phyloP scores from a whole-genome alignment of 2,888 invertebrate species.

The Seira sanloemensis region DNA sequence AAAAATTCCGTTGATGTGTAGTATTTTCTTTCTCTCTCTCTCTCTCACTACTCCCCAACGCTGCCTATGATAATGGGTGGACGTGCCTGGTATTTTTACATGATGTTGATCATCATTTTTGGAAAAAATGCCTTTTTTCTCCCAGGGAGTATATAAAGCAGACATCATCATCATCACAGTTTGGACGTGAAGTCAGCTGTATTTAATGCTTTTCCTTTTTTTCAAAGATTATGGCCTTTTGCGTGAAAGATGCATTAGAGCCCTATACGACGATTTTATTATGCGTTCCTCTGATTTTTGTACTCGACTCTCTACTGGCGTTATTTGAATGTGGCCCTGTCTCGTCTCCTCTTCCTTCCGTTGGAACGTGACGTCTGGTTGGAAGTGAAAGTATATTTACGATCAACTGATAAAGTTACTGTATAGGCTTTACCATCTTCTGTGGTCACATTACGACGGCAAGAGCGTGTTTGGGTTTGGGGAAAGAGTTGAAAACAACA shows the following conservation, averaged over 20 bases:
- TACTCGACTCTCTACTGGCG: background rate
- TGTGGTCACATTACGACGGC: background rate
- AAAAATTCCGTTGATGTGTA: too few relatives aligned
- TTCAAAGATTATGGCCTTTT: slow-evolving; percentile 10
- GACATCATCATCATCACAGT: background rate
- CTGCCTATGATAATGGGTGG: background rate
- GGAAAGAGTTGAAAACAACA: background rate
- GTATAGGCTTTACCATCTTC: background rate
- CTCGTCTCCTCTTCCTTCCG: background rate
- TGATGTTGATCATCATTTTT: background rate
- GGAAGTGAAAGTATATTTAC: background rate
- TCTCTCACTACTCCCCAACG: background rate
- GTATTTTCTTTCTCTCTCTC: too few relatives aligned
- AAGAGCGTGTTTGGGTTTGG: background rate
- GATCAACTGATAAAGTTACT: background rate
- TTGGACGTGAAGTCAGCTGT: background rate
- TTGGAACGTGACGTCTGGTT: background rate
- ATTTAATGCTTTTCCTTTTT: background rate
- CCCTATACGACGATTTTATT: background rate
- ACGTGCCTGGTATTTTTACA: background rate
- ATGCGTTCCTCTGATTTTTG: background rate
- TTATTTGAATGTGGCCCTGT: too few relatives aligned
- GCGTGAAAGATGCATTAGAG: background rate
- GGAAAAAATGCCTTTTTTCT: too few relatives aligned
- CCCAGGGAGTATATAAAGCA: background rate